Conservation (phyloP, 2,113 vertebrate genomes). For the Tyrannus savana region DNA sequence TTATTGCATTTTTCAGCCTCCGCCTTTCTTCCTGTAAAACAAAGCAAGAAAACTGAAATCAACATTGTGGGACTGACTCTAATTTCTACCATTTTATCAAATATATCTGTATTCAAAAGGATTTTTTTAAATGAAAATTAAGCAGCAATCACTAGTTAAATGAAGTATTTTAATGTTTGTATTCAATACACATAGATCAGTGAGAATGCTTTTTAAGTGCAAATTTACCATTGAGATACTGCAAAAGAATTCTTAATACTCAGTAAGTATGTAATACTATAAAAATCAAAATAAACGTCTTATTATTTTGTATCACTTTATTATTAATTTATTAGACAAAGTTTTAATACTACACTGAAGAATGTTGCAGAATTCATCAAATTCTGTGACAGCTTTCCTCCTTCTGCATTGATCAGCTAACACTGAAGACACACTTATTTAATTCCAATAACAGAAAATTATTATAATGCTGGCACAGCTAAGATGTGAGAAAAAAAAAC, state of each 20-base stretch:
- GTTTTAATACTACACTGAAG: background rate
- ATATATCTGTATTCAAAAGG: background rate
- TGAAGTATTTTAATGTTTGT: background rate
- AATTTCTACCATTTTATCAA: background rate
- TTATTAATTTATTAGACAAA: background rate
- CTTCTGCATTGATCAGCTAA: background rate
- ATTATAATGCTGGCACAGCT: background rate
- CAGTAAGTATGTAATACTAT: background rate
- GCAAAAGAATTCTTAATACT: background rate
- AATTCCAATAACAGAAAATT: background rate
- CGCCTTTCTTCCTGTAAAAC: constrained; percentile 89
- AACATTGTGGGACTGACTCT: background rate
- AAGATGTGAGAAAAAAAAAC: background rate
- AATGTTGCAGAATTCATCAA: background rate
- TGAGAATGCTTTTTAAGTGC: background rate
- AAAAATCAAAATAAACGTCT: background rate
- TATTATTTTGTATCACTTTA: background rate
- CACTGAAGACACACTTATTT: background rate
- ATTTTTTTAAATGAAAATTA: background rate
- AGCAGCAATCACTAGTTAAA: background rate
- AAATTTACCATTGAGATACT: background rate
- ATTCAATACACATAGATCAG: background rate
- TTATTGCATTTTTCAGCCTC: constrained; percentile 93
- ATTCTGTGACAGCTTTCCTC: background rate
- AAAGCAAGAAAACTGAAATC: background rate